Base-by-base conservation (phyloP, 1,140 invertebrate genomes). In the Latrodectus geometricus region DNA sequence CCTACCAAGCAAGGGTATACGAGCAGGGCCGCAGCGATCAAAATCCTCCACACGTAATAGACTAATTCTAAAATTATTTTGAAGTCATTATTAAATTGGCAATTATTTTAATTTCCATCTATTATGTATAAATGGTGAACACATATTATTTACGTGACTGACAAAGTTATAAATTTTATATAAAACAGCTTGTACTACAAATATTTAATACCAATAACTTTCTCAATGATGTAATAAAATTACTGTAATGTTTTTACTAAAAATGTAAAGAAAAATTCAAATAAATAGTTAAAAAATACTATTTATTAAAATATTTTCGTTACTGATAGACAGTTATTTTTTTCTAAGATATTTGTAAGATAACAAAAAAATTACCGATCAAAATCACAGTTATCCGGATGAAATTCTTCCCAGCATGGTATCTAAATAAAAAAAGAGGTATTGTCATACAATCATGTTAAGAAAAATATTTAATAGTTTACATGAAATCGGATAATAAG, bases 11-110 rank as follows among this genome's bases (percentile, higher is more conserved):
- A 56, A n/a, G 11, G 52, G 7, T n/a, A 86, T 23, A 7, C 8
- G 15, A 0, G 75, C 74, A 11, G 83, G 74, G 12, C 49, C 83
- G 12, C 83, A 86, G 35, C 75, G 9, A 15, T 86, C 83, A 21
- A 75, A 84, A 17, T 84, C 82, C 12, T 84, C 82, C 9, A 84
- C 48, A n/a, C 56, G 75, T 12, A 84, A 7, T 15, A 56, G 48
- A 20, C 35, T 11, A 5, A 70, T 12, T 17, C 78, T 80, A 69
- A 76, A 9, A 56, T 14, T 21, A 79, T 35, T 35, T 35, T 35
- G 35, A 35, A 35, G 5, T 35, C 1, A 35, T 3, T 3, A 35
- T 3, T 35, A 35, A 35, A 35, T 35, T 35, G 1, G 35, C 5
- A 35, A 35, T 35, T 35, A 35, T 35, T 35, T 35, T 5, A 35